Evolutionary conservation across 1,140 invertebrate genomes (phyloP), one percentile per base, ranked within the genome.

Genomic region (Lethrus apterus): DNA sequence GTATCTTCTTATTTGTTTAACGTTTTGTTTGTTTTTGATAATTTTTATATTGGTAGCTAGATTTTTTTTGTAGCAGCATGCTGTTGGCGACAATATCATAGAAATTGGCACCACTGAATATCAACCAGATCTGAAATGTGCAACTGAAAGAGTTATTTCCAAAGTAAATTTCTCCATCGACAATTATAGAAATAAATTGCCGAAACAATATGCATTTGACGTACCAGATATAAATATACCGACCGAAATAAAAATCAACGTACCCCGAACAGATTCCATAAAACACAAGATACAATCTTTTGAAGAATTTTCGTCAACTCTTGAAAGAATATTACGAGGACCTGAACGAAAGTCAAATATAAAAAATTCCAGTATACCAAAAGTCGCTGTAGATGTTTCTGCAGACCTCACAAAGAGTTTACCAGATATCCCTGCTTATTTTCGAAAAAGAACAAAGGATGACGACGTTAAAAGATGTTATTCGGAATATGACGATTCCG

Each of bases 11-110:
- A n/a, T n/a, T n/a, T n/a, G n/a, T n/a, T n/a, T n/a, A 19, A 42
- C 41, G 8, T 19, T 36, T 50, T 36, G 38, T 46, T 52, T 52
- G 44, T 44, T 32, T 55, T 49, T 46, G 45, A 46, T 44, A 44
- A 41, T 46, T 55, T 55, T 53, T 48, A 30, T 26, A 23, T 46
- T 35, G 46, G 46, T 47, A 47, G 46, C 35, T 41, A 47, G 46
- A 26, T 56, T 56, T 58, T 56, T 55, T 48, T 62, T 60, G 52
- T 62, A 62, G 60, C 57, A 38, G 56, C 56, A 57, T 60, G 58
- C 51, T 40, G 54, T 56, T 42, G 46, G 47, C 52, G 46, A 45
- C 50, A 45, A 43, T 41, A 20, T 45, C 21, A 31, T 36, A 44
- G 24, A 31, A 33, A 49, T 56, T 59, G 57, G 60, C 56, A 60